A percentile compares a stretch with the other conserved stretches of the same genome.
Conservation (phyloP, 1,140 invertebrate genomes). For the Nymphalis io region DNA sequence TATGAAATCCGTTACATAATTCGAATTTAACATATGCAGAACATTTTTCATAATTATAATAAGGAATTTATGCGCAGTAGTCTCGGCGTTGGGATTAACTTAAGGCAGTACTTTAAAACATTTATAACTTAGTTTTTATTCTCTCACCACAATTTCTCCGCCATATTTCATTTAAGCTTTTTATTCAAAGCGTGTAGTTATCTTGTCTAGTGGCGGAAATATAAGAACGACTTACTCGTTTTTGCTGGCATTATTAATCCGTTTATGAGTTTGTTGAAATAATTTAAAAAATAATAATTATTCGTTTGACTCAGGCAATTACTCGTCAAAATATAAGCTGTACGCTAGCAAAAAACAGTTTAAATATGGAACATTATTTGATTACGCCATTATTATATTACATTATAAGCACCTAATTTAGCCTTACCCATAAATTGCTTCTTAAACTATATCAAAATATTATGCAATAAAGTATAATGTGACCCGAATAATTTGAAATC, state of each 20-base stretch:
- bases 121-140: slow-evolving; percentile 38
- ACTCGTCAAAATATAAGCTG: too few species aligned
- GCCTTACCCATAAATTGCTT: too few species aligned
- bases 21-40: slow-evolving; percentile 9
- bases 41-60: slow-evolving; percentile 33
- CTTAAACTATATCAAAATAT: too few species aligned
- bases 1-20: background rate
- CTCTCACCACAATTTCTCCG: slow-evolving; percentile 17
- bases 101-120: slow-evolving; percentile 37
- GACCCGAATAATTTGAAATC: too few species aligned
- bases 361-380: too few species aligned
- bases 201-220: slow-evolving; percentile 22
- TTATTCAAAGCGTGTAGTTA: slow-evolving; percentile 29
- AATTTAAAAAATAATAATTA: background rate
- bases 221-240: slow-evolving; percentile 2
- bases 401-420: too few species aligned
- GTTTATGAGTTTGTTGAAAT: background rate
- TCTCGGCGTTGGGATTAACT: slow-evolving; percentile 34
- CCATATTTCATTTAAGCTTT: slow-evolving; percentile 28
- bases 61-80: slow-evolving; percentile 20
- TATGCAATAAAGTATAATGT: too few species aligned
- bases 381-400: too few species aligned
- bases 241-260: background rate
- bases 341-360: too few species aligned
- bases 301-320: background rate